Conservation (phyloP, 2,113 vertebrate species). For the Myiagra hebetior region DNA sequence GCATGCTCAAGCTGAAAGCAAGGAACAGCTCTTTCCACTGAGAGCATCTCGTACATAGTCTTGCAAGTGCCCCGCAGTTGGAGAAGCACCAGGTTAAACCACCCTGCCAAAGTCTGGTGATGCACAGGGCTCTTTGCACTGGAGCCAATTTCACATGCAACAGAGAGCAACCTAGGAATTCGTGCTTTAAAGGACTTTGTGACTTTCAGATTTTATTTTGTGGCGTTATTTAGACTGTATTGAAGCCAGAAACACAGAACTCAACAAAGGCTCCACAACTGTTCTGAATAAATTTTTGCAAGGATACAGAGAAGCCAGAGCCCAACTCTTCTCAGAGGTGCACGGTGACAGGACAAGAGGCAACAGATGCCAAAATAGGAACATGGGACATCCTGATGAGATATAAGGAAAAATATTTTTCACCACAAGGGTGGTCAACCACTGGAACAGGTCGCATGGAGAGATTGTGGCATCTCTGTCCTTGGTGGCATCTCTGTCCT, state of each 20-base stretch:
- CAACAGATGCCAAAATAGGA: neutral
- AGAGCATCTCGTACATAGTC: neutral
- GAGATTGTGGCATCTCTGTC: neutral
- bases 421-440: neutral
- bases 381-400: neutral
- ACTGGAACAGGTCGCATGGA: neutral
- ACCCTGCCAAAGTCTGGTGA: accelerated
- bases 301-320: neutral
- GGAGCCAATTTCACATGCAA: neutral
- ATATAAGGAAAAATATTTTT: neutral
- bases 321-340: neutral
- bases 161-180: neutral
- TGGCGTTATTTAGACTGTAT: neutral
- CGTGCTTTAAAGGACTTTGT: neutral
- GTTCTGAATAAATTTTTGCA: neutral
- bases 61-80: accelerated
- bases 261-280: neutral
- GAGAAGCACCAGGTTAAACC: neutral
- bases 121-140: neutral
- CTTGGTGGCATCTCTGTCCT: neutral
- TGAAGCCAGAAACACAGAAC: neutral
- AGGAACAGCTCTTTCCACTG: neutral
- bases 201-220: neutral
- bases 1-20: neutral
- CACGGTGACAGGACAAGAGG: neutral